phyloP scores from a whole-genome alignment of 2,797 vertebrate genomes.

The Pseudopleuronectes americanus region DNA sequence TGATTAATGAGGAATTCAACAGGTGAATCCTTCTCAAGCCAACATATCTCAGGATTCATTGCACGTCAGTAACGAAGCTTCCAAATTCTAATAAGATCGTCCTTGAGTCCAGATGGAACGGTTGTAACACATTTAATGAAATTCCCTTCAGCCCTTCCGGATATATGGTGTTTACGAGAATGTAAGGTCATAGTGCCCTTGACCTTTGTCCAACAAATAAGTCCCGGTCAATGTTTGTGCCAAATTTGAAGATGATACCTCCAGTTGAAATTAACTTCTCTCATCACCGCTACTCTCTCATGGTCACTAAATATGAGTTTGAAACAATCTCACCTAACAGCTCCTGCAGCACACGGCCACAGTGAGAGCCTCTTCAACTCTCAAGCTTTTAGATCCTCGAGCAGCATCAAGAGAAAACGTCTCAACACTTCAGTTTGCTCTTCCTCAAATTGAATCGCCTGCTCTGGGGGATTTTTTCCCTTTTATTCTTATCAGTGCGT shows the following conservation, averaged over 20 bases:
- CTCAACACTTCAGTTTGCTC: not conserved
- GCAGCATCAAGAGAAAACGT: slow-evolving; percentile 3
- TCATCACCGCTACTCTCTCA: not conserved
- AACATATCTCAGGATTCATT: no score
- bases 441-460: not conserved
- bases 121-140: no score
- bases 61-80: no score
- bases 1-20: no score
- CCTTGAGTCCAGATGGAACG: no score
- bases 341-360: not conserved
- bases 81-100: no score
- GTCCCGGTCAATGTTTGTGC: no score
- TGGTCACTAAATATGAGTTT: slow-evolving; percentile 12
- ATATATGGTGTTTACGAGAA: not conserved
- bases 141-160: not conserved
- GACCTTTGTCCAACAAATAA: no score
- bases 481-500: slow-evolving; percentile 6
- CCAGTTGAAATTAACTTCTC: no score
- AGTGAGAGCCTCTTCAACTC: slow-evolving; percentile 16
- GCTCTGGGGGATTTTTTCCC: not conserved
- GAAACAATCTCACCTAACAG: slow-evolving; percentile 7
- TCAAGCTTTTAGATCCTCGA: slow-evolving; percentile 13
- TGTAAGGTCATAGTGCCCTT: no score
- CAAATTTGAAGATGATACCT: no score
- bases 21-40: no score